Conservation (phyloP, 35 echinoderm and acorn worm genomes). For the Anneissia japonica region DNA sequence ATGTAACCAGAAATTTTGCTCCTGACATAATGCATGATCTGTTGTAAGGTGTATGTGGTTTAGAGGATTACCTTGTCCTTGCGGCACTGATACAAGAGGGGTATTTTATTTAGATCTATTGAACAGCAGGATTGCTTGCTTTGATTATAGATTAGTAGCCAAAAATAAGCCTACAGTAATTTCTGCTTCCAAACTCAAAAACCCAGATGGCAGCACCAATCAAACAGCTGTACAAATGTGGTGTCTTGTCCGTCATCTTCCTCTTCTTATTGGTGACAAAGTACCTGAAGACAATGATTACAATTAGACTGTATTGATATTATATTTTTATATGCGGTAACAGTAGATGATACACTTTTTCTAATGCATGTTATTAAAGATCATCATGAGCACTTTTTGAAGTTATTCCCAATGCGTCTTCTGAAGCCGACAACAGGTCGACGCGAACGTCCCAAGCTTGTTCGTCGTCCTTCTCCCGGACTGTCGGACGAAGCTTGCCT, state of each 20-base stretch:
- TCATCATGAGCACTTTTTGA: slow-evolving; percentile 8
- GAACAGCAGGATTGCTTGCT: slow-evolving; percentile 37
- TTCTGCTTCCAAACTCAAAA: slow-evolving; percentile 19
- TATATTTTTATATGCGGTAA: slow-evolving; percentile 18
- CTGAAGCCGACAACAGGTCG: not conserved
- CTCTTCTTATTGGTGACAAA: slow-evolving; percentile 32
- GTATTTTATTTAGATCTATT: slow-evolving; percentile 14
- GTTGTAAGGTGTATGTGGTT: slow-evolving; percentile 21
- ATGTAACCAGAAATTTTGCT: slow-evolving; percentile 33
- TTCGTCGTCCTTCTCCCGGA: too few species aligned
- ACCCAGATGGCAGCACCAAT: slow-evolving; percentile 22
- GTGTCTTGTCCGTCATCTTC: slow-evolving; percentile 29
- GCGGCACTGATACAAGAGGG: slow-evolving; percentile 12
- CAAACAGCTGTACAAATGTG: slow-evolving; percentile 49
- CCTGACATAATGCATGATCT: slow-evolving; percentile 49
- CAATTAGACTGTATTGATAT: slow-evolving; percentile 11
- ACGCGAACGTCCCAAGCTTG: too few species aligned
- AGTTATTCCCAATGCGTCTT: not conserved
- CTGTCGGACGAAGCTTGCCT: too few species aligned
- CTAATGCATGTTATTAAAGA: slow-evolving; percentile 5
- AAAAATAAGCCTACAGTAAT: slow-evolving; percentile 32
- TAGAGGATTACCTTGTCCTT: slow-evolving; percentile 17
- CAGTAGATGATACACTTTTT: slow-evolving; percentile 14
- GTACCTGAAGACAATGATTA: slow-evolving; percentile 7
- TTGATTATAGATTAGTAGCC: slow-evolving; percentile 40